Base-by-base conservation (phyloP, 2,797 vertebrate species). In the Carapus acus region DNA sequence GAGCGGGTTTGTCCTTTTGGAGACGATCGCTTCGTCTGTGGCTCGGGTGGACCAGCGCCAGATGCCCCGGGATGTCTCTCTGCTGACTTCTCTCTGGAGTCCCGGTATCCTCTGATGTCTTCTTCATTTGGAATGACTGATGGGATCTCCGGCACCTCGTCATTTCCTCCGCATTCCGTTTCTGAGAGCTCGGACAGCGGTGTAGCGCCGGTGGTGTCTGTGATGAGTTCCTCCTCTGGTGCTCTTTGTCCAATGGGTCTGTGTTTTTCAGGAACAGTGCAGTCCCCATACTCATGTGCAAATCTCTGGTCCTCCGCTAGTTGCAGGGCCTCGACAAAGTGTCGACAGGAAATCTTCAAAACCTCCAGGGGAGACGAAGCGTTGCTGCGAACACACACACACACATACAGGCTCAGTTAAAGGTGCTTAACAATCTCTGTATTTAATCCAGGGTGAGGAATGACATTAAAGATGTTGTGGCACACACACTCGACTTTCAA, bases 301-400 rank as follows among this genome's bases (percentile, higher is more conserved):
- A 75, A 83, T 56, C 94, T 82, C 63, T 90, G 92, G 34, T 91
- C 84, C 69, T 76, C 71, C 29, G 93, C 91, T 71, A 95, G 73
- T 43, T 76, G 79, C 79, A 93, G 82, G 58, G 86, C 55, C 54
- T 90, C 77, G 22, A 78, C 60, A 50, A 87, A 79, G 73, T 91
- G 90, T 22, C 49, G 62, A 65, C 76, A 87, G 49, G 80, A 72
- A 21, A 50, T 50, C 37, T 85, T 67, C 13, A 77, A 58, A 50
- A 59, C 76, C 16, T 86, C 85, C 71, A 86, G 55, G 1, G 68
- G 17, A 40, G 79, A 85, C 2, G 77, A 71, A 8, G 58, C 42
- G 34, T 83, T 81, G 49, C 84, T 84, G 83, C 33, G 1, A 53
- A 74, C 3, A 65, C 3, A 49, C 11, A 47, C 1, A 29, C 15